A percentile compares a stretch with the other conserved stretches of the same genome.
These are phyloP conservation scores for Pseudomyrmex flavicornis DNA, from an alignment of 1,140 invertebrate genomes.

Conservation along the genomic window DNA sequence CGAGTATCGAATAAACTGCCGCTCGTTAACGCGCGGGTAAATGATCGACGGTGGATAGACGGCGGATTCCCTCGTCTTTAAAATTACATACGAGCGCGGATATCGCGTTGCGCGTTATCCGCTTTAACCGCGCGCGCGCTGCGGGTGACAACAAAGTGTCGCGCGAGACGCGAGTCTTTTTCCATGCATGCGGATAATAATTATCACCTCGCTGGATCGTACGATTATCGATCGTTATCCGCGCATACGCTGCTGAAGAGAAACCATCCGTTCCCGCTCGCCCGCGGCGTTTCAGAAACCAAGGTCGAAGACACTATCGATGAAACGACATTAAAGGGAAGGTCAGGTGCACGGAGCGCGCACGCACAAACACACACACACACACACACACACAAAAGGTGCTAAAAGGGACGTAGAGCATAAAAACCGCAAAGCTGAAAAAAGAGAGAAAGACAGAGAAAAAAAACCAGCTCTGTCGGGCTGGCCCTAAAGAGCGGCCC, in stretches of 20 bases:
- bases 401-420: conserved; percentile 28
- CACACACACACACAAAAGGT: not conserved
- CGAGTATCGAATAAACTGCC: conserved; percentile 21
- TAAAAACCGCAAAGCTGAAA: conserved; percentile 18
- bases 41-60: conserved; percentile 7
- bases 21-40: conserved; percentile 43
- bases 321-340: conserved; percentile 50
- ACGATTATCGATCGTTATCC: conserved; percentile 35
- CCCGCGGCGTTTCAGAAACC: conserved; percentile 41
- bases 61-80: conserved; percentile 42
- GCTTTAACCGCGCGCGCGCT: conserved; percentile 39
- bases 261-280: not conserved
- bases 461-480: not conserved
- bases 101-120: conserved; percentile 48
- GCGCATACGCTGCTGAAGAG: not conserved
- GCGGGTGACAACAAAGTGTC: conserved; percentile 47
- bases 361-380: not conserved
- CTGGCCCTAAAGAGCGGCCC: conserved; percentile 27
- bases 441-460: no score
- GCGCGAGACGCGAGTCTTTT: not conserved
- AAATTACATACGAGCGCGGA: conserved; percentile 2
- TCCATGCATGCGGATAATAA: conserved; percentile 24
- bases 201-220: conserved; percentile 45
- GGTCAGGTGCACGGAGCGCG: conserved; percentile 35
- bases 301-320: conserved; percentile 54